These are phyloP conservation scores for Chionomys nivalis DNA, from an alignment of 2,113 vertebrate genomes.

Conservation along the genomic window DNA sequence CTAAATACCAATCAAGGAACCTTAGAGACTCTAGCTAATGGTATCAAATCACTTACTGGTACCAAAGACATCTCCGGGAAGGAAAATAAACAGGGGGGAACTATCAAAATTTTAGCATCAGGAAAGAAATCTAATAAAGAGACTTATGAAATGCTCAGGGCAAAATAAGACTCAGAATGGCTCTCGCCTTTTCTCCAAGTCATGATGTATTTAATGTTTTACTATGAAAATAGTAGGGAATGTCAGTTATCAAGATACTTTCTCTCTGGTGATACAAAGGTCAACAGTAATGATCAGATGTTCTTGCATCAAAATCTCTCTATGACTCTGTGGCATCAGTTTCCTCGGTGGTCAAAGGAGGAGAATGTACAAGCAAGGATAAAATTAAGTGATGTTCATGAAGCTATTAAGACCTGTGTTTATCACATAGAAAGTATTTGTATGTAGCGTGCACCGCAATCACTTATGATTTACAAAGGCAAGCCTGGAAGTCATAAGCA, in stretches of 20 bases:
- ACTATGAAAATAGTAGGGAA: not conserved
- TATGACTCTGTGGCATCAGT: not conserved
- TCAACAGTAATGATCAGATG: not conserved
- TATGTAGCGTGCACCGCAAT: not conserved
- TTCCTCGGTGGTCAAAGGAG: not conserved
- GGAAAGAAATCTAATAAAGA: slow-evolving; percentile 49
- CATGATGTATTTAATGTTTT: slow-evolving; percentile 31
- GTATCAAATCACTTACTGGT: slow-evolving; percentile 40
- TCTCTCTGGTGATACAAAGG: not conserved
- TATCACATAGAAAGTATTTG: not conserved
- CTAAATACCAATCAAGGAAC: slow-evolving; percentile 38
- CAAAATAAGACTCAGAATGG: slow-evolving; percentile 34
- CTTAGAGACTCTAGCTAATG: slow-evolving; percentile 30
- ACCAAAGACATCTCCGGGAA: slow-evolving; percentile 56
- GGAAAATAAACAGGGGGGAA: slow-evolving; percentile 35
- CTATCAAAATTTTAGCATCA: slow-evolving; percentile 42
- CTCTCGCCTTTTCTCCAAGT: not conserved
- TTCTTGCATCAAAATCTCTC: not conserved
- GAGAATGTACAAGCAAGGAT: not conserved
- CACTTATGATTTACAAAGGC: not conserved
- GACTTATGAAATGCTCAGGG: slow-evolving; percentile 9
- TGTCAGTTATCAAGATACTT: not conserved
- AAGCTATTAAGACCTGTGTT: not conserved
- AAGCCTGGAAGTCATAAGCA: not conserved
- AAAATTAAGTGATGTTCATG: not conserved